Evolutionary conservation across 2,797 vertebrate genomes (phyloP), one percentile per base, ranked within the genome.

Genomic region (Pipistrellus pipistrellus): DNA sequence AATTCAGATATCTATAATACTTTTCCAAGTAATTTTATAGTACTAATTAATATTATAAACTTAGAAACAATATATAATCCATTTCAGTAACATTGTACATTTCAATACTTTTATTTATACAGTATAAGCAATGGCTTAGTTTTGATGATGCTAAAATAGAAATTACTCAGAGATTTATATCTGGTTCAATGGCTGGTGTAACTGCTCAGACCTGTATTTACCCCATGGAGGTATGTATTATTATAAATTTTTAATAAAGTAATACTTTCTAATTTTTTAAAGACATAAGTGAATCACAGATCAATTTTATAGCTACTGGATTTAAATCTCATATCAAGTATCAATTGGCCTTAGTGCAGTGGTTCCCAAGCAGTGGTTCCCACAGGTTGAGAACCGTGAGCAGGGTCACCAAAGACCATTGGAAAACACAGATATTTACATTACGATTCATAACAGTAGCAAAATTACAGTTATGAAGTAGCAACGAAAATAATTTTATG

Each of bases 141-240:
- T 98, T 98, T 17, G 99, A 99, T 85, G 97, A 98, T 41, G 98
- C 98, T 32, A 99, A 98, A 72, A 20, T 99, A 93, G 97, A 97
- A 96, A 97, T 98, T 4, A 84, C 98, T 9, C 98, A 99, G 94
- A 98, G 99, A 98, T 99, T 99, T 98, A 96, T 99, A 48, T 99
- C 99, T 38, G 99, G 99, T 82, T 99, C 99, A 8, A 96, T 99
- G 97, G 99, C 99, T 93, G 99, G 99, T 97, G 99, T 98, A 93
- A 99, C 99, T 0, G 99, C 99, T 27, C 99, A 99, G 97, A 99
- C 99, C 0, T 98, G 98, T 97, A 99, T 99, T 97, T 99, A 99
- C 95, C 99, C 99, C 78, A 98, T 99, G 98, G 99, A 99, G 99
- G 99, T 99, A 98, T 97, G 98, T 95, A 72, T 91, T 87, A 71